phyloP scores from a whole-genome alignment of 64 coral and sea anemone genomes.

The Stylophora pistillata region DNA sequence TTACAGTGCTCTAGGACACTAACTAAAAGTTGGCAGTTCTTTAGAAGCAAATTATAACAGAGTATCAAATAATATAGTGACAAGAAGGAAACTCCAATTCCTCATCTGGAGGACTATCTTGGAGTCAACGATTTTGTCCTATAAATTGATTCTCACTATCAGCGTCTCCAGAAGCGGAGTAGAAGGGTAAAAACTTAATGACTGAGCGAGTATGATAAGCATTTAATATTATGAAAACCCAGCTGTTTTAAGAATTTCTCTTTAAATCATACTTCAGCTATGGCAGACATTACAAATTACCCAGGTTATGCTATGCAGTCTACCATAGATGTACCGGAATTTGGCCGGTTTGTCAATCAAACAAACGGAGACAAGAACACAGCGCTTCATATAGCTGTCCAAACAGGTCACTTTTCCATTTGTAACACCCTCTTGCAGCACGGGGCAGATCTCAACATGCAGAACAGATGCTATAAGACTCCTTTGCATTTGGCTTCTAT shows the following conservation, averaged over 20 bases:
- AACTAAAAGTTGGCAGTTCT: too few relatives aligned
- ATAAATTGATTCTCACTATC: too few relatives aligned
- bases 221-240: too few relatives aligned
- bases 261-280: slow-evolving; percentile 1
- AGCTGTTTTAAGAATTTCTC: not conserved
- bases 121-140: too few relatives aligned
- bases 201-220: too few relatives aligned
- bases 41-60: too few relatives aligned
- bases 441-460: slow-evolving; percentile 42
- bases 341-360: slow-evolving; percentile 42
- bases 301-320: slow-evolving; percentile 23
- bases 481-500: slow-evolving; percentile 58
- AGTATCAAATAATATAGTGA: too few relatives aligned
- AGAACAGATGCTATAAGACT: slow-evolving; percentile 48
- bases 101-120: too few relatives aligned
- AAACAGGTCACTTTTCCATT: slow-evolving; percentile 52
- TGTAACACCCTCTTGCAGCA: slow-evolving; percentile 34
- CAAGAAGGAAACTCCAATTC: too few relatives aligned
- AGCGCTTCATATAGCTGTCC: slow-evolving; percentile 64
- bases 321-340: not conserved
- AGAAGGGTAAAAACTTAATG: too few relatives aligned
- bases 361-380: slow-evolving; percentile 35
- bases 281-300: not conserved
- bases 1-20: too few relatives aligned
- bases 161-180: too few relatives aligned